Conservation (phyloP, 30 jellyfish, hydroid and myxozoan species). For the Clytia hemisphaerica region DNA sequence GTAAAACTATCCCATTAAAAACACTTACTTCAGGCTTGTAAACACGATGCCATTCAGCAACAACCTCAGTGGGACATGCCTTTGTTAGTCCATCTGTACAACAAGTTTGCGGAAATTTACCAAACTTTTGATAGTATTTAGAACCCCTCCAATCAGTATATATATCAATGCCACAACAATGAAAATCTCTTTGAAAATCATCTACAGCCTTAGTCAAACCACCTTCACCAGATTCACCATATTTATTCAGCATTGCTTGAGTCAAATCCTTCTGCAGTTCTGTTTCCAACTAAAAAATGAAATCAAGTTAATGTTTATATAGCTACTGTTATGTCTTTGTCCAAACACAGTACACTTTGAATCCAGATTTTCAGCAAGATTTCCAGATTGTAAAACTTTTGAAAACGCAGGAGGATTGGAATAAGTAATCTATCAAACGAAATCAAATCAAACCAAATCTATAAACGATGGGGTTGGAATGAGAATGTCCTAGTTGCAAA, state of each 20-base stretch:
- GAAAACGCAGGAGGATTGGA: too few relatives aligned
- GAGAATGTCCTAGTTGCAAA: too few relatives aligned
- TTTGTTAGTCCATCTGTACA: neutral
- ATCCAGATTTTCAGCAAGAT: too few relatives aligned
- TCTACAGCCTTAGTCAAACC: slow-evolving; percentile 68
- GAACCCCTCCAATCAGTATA: slow-evolving; percentile 55
- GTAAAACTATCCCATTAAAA: too few relatives aligned
- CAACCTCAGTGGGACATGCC: neutral
- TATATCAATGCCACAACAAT: slow-evolving; percentile 57
- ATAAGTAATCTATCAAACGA: too few relatives aligned
- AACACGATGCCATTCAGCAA: neutral
- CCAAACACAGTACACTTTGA: too few relatives aligned
- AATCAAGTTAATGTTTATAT: too few relatives aligned
- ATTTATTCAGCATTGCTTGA: slow-evolving; percentile 43
- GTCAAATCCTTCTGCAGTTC: slow-evolving; percentile 39
- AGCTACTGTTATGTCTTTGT: too few relatives aligned
- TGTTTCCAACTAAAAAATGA: slow-evolving; percentile 30
- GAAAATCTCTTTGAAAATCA: slow-evolving; percentile 53
- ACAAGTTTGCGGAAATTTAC: neutral
- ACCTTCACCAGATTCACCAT: slow-evolving; percentile 23
- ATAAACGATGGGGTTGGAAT: too few relatives aligned
- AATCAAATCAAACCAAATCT: too few relatives aligned
- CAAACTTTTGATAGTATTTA: neutral
- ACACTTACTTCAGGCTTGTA: neutral
- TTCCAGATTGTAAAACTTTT: too few relatives aligned